Conservation (phyloP, 2,888 invertebrate species). For the Choreutis nemorana region DNA sequence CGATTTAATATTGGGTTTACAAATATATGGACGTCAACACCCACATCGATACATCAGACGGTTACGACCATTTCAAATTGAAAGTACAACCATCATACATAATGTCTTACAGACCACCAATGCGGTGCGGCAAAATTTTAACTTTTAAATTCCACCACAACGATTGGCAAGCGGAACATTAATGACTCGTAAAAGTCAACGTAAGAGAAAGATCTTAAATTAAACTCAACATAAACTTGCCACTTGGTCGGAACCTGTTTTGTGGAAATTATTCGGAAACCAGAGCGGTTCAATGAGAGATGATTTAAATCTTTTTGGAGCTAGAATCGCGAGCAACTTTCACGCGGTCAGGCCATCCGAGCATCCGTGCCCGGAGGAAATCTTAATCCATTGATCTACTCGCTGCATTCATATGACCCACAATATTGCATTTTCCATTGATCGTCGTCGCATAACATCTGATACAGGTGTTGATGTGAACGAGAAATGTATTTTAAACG, state of each 20-base stretch:
- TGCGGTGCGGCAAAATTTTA: no score
- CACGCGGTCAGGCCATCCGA: constrained; percentile 27
- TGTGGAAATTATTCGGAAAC: constrained; percentile 27
- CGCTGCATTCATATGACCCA: constrained; percentile 7
- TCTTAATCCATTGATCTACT: constrained; percentile 16
- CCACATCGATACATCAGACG: constrained; percentile 14
- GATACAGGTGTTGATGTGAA: constrained; percentile 20
- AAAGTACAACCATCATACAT: neutral
- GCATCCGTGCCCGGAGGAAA: constrained; percentile 20
- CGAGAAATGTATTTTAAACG: constrained; percentile 21
- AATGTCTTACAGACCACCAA: no score
- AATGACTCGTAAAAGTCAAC: no score
- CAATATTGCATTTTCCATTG: constrained; percentile 13
- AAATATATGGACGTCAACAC: constrained; percentile 18
- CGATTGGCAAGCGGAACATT: no score
- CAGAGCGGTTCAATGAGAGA: constrained; percentile 25
- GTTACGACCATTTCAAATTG: constrained; percentile 15
- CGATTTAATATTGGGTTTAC: constrained; percentile 24
- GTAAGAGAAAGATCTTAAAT: constrained; percentile 9
- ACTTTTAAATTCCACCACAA: no score
- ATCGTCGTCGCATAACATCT: constrained; percentile 26
- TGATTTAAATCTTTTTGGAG: constrained; percentile 34
- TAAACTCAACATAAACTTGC: constrained; percentile 13
- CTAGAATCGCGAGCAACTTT: constrained; percentile 42
- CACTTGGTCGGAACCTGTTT: constrained; percentile 24